A percentile compares a stretch with the other conserved stretches of the same genome.
Evolutionary conservation across 1,140 invertebrate species (phyloP).

Genomic region (Drosophila guanche): DNA sequence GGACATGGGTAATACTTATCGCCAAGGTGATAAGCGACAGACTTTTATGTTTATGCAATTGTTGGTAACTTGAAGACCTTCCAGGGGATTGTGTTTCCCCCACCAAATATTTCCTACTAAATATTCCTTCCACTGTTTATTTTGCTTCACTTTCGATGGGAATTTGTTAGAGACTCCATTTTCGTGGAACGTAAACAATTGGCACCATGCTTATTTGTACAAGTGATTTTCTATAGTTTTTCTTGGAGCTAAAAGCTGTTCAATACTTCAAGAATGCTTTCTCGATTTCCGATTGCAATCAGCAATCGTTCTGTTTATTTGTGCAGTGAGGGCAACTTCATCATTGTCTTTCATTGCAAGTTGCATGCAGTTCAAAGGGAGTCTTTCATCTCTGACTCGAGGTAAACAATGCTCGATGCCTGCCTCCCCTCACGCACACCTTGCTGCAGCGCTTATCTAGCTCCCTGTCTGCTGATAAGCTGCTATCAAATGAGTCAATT

Average conservation of each 20-base stretch:
- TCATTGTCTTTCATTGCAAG: conserved; percentile 7
- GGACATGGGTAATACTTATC: conserved; percentile 13
- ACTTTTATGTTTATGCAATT: conserved; percentile 37
- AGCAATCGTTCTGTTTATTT: conserved; percentile 72
- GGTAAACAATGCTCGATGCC: conserved; percentile 5
- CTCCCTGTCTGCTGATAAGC: conserved; percentile 15
- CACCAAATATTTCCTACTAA: conserved; percentile 10
- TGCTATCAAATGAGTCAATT: conserved; percentile 20
- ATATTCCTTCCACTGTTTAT: conserved; percentile 10
- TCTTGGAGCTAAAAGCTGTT: conserved; percentile 36
- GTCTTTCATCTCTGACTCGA: conserved; percentile 19
- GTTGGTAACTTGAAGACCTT: conserved; percentile 21
- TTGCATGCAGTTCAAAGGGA: conserved; percentile 41
- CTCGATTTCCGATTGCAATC: conserved; percentile 70
- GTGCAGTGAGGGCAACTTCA: conserved; percentile 26
- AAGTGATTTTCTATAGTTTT: background rate
- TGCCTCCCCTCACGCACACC: background rate
- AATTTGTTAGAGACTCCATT: conserved; percentile 29
- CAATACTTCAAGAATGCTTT: conserved; percentile 51
- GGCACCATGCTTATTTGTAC: too few species aligned
- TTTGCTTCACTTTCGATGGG: background rate
- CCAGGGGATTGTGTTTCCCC: conserved; percentile 25
- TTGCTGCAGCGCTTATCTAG: conserved; percentile 1
- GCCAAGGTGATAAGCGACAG: conserved; percentile 39
- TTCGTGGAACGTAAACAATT: conserved; percentile 27